Evolutionary conservation across 2,113 vertebrate genomes (phyloP).

Genomic region (Canis aureus): DNA sequence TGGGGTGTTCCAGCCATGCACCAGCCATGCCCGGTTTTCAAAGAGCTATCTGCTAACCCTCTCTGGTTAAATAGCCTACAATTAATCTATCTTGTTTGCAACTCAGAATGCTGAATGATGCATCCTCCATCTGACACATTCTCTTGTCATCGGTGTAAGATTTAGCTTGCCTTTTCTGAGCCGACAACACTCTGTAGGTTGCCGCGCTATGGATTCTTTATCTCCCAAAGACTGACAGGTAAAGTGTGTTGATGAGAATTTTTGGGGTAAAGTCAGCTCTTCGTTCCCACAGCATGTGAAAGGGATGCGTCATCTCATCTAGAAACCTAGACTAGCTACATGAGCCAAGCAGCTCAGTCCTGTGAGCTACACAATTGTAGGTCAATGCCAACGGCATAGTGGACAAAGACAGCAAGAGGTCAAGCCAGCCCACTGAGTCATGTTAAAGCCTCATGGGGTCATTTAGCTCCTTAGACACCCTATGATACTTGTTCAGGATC

Average conservation of each 20-base stretch:
- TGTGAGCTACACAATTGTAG: background rate
- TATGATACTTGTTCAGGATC: background rate
- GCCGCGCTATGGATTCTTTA: background rate
- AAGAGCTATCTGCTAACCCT: conserved; percentile 10
- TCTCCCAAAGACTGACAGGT: background rate
- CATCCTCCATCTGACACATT: background rate
- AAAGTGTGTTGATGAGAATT: conserved; percentile 32
- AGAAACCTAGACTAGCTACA: background rate
- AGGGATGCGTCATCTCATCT: background rate
- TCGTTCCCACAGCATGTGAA: background rate
- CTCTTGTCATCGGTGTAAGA: background rate
- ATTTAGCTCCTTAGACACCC: background rate
- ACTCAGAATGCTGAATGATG: background rate
- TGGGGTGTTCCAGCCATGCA: background rate
- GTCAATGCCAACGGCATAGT: background rate
- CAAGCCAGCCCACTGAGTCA: background rate
- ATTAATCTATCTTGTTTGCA: conserved; percentile 32
- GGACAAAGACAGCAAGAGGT: background rate
- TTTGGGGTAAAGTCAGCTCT: background rate
- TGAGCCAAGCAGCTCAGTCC: background rate
- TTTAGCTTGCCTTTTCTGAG: conserved; percentile 1
- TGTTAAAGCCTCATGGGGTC: background rate
- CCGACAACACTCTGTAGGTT: conserved; percentile 11
- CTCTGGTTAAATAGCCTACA: conserved; percentile 4
- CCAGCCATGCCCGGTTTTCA: background rate